Percentiles rank a stretch among this genome's conserved stretches.
These are phyloP conservation scores for Acromyrmex heyeri DNA, from an alignment of 1,140 invertebrate genomes.

Conservation along the genomic window DNA sequence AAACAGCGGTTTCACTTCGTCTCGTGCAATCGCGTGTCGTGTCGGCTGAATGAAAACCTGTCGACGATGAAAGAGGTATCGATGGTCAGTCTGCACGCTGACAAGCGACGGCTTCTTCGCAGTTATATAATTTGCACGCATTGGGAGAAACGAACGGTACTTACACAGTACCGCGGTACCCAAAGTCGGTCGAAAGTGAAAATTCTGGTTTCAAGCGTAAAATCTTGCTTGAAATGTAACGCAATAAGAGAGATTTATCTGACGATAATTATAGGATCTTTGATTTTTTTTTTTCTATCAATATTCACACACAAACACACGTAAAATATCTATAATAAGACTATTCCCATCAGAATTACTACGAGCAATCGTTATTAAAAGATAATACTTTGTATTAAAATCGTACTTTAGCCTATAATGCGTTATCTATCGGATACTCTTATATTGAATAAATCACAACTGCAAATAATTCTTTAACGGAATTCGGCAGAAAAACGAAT, in stretches of 20 bases:
- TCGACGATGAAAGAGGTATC: conserved; percentile 61
- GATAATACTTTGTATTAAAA: not conserved
- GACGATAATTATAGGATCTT: not conserved
- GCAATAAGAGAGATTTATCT: not conserved
- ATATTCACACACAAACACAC: not conserved
- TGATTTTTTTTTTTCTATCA: not conserved
- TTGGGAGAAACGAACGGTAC: conserved; percentile 46
- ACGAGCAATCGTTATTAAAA: not conserved
- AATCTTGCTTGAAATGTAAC: conserved; percentile 13
- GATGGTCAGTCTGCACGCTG: conserved; percentile 51
- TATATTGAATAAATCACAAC: not conserved
- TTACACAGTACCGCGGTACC: not conserved
- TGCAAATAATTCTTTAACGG: not conserved
- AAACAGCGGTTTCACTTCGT: conserved; percentile 52
- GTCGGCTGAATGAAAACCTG: conserved; percentile 55
- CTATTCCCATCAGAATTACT: not conserved
- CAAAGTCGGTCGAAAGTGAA: conserved; percentile 56
- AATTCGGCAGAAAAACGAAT: not conserved
- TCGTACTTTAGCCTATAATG: not conserved
- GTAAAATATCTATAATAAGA: not conserved
- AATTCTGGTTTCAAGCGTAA: conserved; percentile 41
- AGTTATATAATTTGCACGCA: conserved; percentile 51
- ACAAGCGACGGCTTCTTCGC: conserved; percentile 43
- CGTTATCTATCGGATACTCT: not conserved
- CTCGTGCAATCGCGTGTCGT: conserved; percentile 55